Base-by-base conservation (phyloP, 2,797 vertebrate species). In the Sebastes ruberrimus region DNA sequence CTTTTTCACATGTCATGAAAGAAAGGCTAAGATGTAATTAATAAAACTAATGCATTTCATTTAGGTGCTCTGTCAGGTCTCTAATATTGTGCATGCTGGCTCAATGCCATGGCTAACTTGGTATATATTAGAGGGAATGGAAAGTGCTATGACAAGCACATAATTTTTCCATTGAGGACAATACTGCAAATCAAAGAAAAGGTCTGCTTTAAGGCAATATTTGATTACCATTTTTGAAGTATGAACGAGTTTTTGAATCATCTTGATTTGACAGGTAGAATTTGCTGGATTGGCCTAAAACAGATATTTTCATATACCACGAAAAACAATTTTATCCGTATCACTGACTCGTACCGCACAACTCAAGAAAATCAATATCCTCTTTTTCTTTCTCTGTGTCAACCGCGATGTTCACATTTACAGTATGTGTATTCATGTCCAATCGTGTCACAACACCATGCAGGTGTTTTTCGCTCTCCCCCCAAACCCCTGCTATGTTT, bases 401-500 rank as follows among this genome's bases (percentile, higher is more conserved):
- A 46, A 33, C 68, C 57, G 32, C 6, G 0, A n/a, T 49, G 56
- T 56, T 63, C 35, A 59, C 57, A 38, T 62, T 22, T 70, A 33
- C 65, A 35, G 7, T 68, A 55, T 28, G 14, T 64, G 30, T 46
- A 59, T 35, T 81, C 71, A 60, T 80, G 49, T 53, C 20, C 42
- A 64, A 76, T 80, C 5, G 4, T 73, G 72, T 80, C 55, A 74
- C 59, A 68, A 25, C 42, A 71, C 33, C 18, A 14, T 60, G 6
- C 83, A 77, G 67, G 76, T 87, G 78, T 81, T 80, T 72, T 72
- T 32, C 11, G 14, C 68, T 80, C 61, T 71, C 53, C n/a, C 22
- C 60, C 66, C 14, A 81, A 86, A 57, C 53, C 60, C 49, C 27
- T 74, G 74, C 84, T 60, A 80, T 76, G 81, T 80, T 80, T 81